Conservation (phyloP, 1,140 invertebrate genomes). For the Nasonia giraulti region DNA sequence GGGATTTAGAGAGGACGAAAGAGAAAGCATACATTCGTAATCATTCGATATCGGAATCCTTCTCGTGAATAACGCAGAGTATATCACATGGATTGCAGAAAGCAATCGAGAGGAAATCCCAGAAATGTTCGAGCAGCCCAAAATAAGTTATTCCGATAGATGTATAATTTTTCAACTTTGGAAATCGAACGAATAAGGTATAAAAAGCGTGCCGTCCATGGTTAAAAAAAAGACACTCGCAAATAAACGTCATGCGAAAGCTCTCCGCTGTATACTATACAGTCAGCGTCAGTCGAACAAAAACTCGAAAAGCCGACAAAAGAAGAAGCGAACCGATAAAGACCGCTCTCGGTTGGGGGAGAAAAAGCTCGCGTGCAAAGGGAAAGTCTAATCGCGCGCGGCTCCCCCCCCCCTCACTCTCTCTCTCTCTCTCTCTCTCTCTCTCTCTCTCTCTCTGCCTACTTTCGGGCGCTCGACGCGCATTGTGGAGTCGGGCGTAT, state of each 20-base stretch:
- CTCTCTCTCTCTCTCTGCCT: neutral
- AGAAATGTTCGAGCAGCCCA: no score
- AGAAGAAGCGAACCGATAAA: slow-evolving; percentile 6
- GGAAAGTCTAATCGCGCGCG: slow-evolving; percentile 28
- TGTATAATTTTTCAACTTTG: no score
- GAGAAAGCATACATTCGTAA: no score
- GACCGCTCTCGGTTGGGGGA: neutral
- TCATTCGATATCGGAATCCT: no score
- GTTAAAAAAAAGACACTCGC: neutral
- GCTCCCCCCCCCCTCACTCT: neutral
- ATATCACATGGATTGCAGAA: no score
- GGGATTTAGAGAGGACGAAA: no score
- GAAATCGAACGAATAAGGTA: no score
- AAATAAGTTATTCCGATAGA: no score
- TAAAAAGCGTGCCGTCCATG: neutral
- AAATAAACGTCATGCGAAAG: neutral
- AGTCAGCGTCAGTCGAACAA: neutral
- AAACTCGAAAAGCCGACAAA: neutral
- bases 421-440: neutral
- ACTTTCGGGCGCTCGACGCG: slow-evolving; percentile 9
- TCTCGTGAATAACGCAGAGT: no score
- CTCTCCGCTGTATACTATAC: neutral
- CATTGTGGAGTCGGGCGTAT: slow-evolving; percentile 2
- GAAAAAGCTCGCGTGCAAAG: slow-evolving; percentile 31
- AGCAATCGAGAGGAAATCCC: no score